Conservation (phyloP, 2,113 vertebrate genomes). For the Nothoprocta pentlandii region DNA sequence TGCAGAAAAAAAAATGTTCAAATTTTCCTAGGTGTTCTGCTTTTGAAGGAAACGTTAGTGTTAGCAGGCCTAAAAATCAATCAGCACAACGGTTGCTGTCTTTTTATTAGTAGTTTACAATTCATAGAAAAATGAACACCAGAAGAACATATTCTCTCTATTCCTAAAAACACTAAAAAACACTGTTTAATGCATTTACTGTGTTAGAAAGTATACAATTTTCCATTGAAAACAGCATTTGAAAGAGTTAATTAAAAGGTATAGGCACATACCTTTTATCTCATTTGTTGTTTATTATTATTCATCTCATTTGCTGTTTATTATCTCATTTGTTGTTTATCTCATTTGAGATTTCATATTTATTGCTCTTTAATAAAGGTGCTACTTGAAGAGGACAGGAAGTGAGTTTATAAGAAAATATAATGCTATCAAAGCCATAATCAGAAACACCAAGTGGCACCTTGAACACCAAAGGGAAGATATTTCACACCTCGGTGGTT, state of each 20-base stretch:
- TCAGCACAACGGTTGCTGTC: background rate
- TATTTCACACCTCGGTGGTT: constrained; percentile 53
- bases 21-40: background rate
- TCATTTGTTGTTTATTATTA: too few species aligned
- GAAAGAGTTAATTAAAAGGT: background rate
- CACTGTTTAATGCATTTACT: background rate
- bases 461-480: constrained; percentile 29
- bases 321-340: background rate
- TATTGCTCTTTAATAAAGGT: background rate
- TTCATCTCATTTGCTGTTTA: too few species aligned
- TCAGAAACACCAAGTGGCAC: background rate
- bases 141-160: background rate
- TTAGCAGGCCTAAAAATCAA: background rate
- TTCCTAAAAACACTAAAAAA: background rate
- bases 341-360: background rate
- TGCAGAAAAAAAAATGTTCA: background rate
- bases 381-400: background rate
- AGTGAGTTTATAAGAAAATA: background rate
- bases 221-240: background rate
- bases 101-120: background rate
- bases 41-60: background rate
- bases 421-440: background rate
- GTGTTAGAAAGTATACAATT: background rate
- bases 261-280: too few species aligned
- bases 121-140: background rate